Evolutionary conservation across 2,113 vertebrate species (phyloP).

Genomic region (Zosterops pallidus): DNA sequence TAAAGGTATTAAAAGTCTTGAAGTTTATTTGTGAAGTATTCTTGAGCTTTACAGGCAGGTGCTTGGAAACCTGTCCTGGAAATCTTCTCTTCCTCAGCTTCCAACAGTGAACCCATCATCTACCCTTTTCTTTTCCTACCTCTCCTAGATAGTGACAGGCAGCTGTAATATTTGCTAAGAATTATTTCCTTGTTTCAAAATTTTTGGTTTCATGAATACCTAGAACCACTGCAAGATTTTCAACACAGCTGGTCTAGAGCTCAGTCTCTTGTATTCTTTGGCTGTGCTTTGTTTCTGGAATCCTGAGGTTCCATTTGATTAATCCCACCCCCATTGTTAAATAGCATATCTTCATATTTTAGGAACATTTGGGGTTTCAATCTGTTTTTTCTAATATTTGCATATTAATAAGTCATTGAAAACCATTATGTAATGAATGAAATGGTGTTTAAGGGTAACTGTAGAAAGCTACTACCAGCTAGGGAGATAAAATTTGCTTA

Average conservation of each 20-base stretch:
- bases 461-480: constrained; percentile 44
- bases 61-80: not conserved
- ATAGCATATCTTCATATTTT: not conserved
- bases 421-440: constrained; percentile 71
- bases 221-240: not conserved
- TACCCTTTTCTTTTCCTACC: not conserved
- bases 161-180: not conserved
- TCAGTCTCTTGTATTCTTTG: not conserved
- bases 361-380: constrained; percentile 30
- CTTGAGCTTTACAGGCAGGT: not conserved
- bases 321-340: not conserved
- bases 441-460: constrained; percentile 64
- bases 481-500: not conserved
- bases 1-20: not conserved
- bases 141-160: not conserved
- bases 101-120: not conserved
- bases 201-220: not conserved
- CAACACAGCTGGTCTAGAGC: not conserved
- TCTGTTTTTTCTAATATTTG: constrained; percentile 58
- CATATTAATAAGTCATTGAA: constrained; percentile 73
- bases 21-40: not conserved
- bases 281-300: not conserved
- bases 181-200: not conserved
- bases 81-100: not conserved
- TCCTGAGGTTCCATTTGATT: not conserved